phyloP scores from a whole-genome alignment of 2,113 vertebrate species.

The Neodontobutis hainanensis region DNA sequence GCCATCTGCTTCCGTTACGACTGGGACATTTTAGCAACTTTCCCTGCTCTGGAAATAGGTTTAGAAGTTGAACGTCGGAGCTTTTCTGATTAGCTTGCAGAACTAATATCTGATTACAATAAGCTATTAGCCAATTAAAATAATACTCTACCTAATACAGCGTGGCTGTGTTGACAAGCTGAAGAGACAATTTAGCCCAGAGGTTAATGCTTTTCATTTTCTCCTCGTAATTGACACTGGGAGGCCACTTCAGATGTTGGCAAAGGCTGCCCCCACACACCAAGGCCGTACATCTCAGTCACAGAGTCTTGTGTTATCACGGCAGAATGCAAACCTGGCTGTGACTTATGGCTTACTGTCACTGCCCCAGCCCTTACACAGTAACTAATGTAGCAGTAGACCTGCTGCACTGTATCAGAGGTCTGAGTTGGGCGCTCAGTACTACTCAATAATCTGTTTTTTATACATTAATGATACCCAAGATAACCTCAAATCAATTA shows the following conservation, averaged over 20 bases:
- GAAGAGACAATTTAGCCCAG: conserved; percentile 19
- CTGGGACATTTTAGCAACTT: conserved; percentile 27
- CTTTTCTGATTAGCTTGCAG: conserved; percentile 27
- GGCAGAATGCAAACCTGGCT: conserved; percentile 45
- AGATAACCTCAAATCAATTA: too few relatives aligned
- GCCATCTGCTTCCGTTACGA: conserved; percentile 19
- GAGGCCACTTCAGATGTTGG: conserved; percentile 28
- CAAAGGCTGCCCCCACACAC: conserved; percentile 14
- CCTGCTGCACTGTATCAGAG: conserved; percentile 2
- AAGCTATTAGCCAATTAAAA: conserved; percentile 42
- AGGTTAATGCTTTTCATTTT: conserved; percentile 53
- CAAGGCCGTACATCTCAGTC: conserved; percentile 12
- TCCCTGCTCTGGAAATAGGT: conserved; percentile 5
- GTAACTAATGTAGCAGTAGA: conserved; percentile 34
- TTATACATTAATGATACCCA: too few relatives aligned
- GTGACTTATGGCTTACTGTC: conserved; percentile 46
- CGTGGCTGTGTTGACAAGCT: conserved; percentile 26
- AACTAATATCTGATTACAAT: conserved; percentile 45
- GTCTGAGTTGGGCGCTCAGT: too few relatives aligned
- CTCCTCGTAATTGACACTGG: conserved; percentile 34
- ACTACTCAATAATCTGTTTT: not conserved
- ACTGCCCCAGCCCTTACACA: conserved; percentile 22
- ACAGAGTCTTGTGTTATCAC: conserved; percentile 15
- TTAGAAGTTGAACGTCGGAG: conserved; percentile 10
- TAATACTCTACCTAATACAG: conserved; percentile 16